Conservation (phyloP, 2,797 vertebrate genomes). For the Sciurus carolinensis region DNA sequence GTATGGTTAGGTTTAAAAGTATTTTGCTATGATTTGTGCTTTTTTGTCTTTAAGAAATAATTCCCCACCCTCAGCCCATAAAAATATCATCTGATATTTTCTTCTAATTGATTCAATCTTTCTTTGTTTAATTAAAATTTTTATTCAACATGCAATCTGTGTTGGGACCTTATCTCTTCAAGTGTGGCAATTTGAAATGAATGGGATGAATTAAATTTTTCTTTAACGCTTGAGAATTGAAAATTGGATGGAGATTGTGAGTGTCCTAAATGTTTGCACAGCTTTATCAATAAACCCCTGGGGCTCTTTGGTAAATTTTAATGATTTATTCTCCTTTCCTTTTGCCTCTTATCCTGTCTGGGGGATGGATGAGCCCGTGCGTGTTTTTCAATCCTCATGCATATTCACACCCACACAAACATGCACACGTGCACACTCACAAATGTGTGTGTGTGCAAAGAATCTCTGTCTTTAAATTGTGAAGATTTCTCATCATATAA, state of each 20-base stretch:
- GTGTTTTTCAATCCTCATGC: background rate
- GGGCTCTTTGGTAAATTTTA: background rate
- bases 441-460: background rate
- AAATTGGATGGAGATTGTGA: background rate
- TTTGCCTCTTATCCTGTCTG: background rate
- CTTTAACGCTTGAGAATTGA: background rate
- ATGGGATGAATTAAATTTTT: background rate
- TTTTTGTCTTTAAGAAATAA: conserved; percentile 39
- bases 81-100: conserved; percentile 6
- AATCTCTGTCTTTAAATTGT: background rate
- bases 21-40: conserved; percentile 8
- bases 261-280: background rate
- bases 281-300: background rate
- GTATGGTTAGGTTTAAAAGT: background rate
- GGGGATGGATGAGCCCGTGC: background rate
- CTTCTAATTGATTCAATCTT: background rate
- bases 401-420: background rate
- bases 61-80: background rate
- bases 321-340: background rate
- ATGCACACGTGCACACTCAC: fast-evolving
- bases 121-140: conserved; percentile 39
- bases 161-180: background rate
- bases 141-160: background rate
- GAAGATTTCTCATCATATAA: background rate
- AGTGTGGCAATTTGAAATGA: background rate